Evolutionary conservation across 2,113 vertebrate species (phyloP).

Genomic region (Chelonoidis abingdonii): DNA sequence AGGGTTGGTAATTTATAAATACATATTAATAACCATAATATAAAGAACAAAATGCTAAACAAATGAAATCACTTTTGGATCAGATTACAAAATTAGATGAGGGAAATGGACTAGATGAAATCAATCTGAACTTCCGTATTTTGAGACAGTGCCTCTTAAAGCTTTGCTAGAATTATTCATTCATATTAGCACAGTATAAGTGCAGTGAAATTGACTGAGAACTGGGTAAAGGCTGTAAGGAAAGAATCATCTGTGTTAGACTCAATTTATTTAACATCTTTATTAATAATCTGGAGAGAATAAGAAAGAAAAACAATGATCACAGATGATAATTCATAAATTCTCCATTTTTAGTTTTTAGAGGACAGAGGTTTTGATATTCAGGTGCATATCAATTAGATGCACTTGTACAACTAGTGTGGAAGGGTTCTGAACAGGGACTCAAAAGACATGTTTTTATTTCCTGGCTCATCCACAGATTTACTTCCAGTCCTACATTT

Average conservation of each 20-base stretch:
- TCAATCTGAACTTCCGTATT: not conserved
- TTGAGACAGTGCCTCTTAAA: not conserved
- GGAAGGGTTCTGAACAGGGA: not conserved
- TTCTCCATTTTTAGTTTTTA: not conserved
- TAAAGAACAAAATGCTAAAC: not conserved
- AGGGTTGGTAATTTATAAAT: not conserved
- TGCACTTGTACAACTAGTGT: not conserved
- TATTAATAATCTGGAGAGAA: not conserved
- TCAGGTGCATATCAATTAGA: not conserved
- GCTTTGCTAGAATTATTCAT: not conserved
- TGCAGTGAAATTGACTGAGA: not conserved
- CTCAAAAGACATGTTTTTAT: not conserved
- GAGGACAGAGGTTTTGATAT: not conserved
- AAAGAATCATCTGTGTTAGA: not conserved
- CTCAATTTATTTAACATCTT: not conserved
- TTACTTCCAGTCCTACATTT: not conserved
- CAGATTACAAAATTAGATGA: not conserved
- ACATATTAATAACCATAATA: not conserved
- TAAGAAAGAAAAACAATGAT: not conserved
- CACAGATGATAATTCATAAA: not conserved
- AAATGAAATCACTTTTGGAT: not conserved
- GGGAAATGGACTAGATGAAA: not conserved
- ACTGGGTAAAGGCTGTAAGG: not conserved
- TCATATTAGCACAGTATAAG: not conserved
- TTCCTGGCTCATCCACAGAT: not conserved